These are phyloP conservation scores for Cistogaster globosa DNA, from an alignment of 2,888 invertebrate genomes.

Conservation along the genomic window DNA sequence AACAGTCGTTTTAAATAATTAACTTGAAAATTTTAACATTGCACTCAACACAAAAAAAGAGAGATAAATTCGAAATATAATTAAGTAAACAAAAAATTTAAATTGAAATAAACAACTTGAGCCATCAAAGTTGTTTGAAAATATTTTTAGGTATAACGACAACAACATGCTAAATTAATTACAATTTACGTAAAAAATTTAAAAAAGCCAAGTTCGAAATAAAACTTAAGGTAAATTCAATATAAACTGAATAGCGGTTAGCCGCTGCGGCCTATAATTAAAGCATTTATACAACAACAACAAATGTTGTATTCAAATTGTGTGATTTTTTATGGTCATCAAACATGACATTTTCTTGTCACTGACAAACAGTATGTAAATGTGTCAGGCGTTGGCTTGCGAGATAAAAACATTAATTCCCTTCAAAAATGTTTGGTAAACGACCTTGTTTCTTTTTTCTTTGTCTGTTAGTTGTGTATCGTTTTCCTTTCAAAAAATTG, in stretches of 20 bases:
- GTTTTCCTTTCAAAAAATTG: constrained; percentile 17
- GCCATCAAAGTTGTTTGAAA: too few species aligned
- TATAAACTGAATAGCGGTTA: not conserved
- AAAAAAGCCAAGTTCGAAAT: not conserved
- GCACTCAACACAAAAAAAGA: not conserved
- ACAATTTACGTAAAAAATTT: not conserved
- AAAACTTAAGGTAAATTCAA: constrained; percentile 10
- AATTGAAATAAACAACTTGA: not conserved
- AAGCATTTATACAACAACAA: not conserved
- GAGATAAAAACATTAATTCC: constrained; percentile 19
- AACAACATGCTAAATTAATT: not conserved
- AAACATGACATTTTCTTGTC: constrained; percentile 56
- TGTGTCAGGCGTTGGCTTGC: constrained; percentile 18
- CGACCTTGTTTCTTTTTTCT: constrained; percentile 34
- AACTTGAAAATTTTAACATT: constrained; percentile 5
- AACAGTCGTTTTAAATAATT: constrained; percentile 31
- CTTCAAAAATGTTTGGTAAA: constrained; percentile 30
- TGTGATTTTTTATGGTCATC: constrained; percentile 32
- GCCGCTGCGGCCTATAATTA: not conserved
- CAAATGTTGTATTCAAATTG: not conserved
- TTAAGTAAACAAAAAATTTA: not conserved
- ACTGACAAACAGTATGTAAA: constrained; percentile 29
- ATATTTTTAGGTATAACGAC: too few species aligned
- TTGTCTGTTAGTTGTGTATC: not conserved
- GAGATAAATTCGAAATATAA: not conserved